Evolutionary conservation across 2,797 vertebrate species (phyloP).

Genomic region (Simalia tracyae): DNA sequence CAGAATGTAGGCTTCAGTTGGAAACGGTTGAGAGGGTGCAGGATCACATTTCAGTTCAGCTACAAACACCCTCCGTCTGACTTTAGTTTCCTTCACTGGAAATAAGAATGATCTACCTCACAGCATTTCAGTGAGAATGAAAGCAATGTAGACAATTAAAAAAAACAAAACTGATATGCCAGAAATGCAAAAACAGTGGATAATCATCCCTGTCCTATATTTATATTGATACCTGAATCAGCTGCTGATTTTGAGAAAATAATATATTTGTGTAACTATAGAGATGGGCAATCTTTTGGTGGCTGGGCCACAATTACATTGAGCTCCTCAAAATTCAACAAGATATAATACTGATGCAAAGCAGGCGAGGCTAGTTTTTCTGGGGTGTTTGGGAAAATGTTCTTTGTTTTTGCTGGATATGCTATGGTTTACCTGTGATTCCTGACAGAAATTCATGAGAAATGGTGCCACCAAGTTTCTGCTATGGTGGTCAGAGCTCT

Average conservation of each 20-base stretch:
- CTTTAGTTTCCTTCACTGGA: background rate
- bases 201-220: background rate
- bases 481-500: background rate
- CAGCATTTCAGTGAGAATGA: background rate
- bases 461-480: background rate
- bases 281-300: background rate
- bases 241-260: background rate
- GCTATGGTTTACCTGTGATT: background rate
- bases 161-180: background rate
- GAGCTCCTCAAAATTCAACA: background rate
- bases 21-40: background rate
- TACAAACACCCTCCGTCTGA: background rate
- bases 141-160: background rate
- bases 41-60: background rate
- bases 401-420: background rate
- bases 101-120: constrained; percentile 17
- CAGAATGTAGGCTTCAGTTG: background rate
- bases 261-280: background rate
- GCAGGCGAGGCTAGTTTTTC: background rate
- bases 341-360: background rate
- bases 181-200: background rate
- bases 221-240: background rate
- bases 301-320: background rate
- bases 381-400: background rate
- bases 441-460: background rate